These are phyloP conservation scores for Ambastaia sidthimunki DNA, from an alignment of 2,797 vertebrate species.

Conservation along the genomic window DNA sequence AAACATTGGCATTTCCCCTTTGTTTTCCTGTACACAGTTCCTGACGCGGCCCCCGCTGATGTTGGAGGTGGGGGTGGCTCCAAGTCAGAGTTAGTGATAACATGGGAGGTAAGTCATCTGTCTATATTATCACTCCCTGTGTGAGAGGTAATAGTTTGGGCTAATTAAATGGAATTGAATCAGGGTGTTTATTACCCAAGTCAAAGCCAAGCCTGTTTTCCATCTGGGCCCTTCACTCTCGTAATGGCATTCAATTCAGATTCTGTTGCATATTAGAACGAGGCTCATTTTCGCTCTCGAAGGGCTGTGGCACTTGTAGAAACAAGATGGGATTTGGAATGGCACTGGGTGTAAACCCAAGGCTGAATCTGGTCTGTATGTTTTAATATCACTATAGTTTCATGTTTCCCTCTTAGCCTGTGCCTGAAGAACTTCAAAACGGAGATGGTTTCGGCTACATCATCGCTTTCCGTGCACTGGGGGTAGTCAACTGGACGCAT, in stretches of 20 bases:
- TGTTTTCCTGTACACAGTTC: conserved; percentile 78
- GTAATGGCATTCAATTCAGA: conserved; percentile 65
- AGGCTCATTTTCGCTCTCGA: conserved; percentile 45
- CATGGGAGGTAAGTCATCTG: conserved; percentile 94
- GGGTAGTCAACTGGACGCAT: conserved; percentile 90
- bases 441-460: conserved; percentile 97
- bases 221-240: conserved; percentile 62
- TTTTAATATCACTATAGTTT: conserved; percentile 88
- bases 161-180: conserved; percentile 66
- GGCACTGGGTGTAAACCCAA: conserved; percentile 21
- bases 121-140: conserved; percentile 68
- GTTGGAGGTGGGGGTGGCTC: conserved; percentile 94
- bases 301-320: background rate
- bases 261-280: conserved; percentile 50
- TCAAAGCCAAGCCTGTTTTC: conserved; percentile 65
- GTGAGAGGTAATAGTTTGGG: conserved; percentile 60
- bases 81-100: conserved; percentile 94
- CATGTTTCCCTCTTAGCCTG: conserved; percentile 85
- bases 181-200: conserved; percentile 65
- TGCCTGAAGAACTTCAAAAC: conserved; percentile 95
- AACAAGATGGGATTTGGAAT: conserved; percentile 34
- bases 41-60: conserved; percentile 89
- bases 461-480: conserved; percentile 90
- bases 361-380: conserved; percentile 75
- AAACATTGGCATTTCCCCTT: conserved; percentile 7